phyloP scores from a whole-genome alignment of 2,888 invertebrate species.

The Ochropleura plecta region DNA sequence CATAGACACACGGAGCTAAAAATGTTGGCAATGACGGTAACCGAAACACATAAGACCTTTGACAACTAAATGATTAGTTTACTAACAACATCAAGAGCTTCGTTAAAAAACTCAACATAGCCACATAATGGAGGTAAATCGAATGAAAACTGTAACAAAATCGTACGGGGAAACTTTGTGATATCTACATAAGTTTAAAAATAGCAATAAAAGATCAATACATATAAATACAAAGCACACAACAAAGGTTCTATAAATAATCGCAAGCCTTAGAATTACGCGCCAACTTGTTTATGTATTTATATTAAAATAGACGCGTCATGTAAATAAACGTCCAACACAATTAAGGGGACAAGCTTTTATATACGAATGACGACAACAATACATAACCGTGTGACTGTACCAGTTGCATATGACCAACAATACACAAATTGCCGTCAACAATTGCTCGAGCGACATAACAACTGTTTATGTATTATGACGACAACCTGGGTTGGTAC shows the following conservation, averaged over 20 bases:
- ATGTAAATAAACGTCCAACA: conserved; percentile 48
- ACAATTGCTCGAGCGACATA: conserved; percentile 64
- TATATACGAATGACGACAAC: conserved; percentile 48
- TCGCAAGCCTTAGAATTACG: conserved; percentile 35
- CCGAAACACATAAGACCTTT: conserved; percentile 22
- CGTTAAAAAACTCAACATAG: neutral
- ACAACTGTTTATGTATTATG: conserved; percentile 70
- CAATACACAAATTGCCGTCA: conserved; percentile 62
- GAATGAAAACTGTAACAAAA: conserved; percentile 3
- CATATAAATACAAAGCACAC: conserved; percentile 17
- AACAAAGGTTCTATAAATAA: conserved; percentile 53
- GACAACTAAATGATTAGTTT: conserved; percentile 33
- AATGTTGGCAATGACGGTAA: conserved; percentile 30
- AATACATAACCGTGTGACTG: conserved; percentile 60
- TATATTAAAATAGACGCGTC: conserved; percentile 56
- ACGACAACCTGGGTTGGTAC: conserved; percentile 10
- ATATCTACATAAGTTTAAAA: conserved; percentile 8
- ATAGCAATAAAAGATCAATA: conserved; percentile 29
- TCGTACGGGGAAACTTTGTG: conserved; percentile 3
- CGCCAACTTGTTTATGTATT: conserved; percentile 33
- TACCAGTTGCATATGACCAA: conserved; percentile 55
- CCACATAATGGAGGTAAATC: neutral
- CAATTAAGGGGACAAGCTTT: conserved; percentile 51
- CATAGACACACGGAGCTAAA: conserved; percentile 27
- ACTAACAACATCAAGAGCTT: conserved; percentile 33